Evolutionary conservation across 30 jellyfish, hydroid and myxozoan species (phyloP).

Genomic region (Rhopilema esculentum): DNA sequence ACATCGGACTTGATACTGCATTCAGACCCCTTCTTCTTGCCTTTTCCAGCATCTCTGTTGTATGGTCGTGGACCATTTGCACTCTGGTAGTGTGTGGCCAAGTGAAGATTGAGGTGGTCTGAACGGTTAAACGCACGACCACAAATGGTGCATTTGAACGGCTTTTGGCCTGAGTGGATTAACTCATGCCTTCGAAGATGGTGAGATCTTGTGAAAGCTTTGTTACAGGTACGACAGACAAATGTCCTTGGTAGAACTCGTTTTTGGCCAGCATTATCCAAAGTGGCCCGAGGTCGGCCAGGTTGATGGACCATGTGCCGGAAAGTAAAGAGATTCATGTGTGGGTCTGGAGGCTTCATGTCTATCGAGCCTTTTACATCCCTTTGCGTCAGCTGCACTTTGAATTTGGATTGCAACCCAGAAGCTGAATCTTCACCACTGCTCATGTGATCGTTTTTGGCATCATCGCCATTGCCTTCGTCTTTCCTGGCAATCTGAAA

Average conservation of each 20-base stretch:
- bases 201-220: constrained; percentile 70
- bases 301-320: constrained; percentile 69
- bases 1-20: neutral
- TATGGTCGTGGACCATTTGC: constrained; percentile 58
- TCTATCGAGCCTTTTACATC: constrained; percentile 28
- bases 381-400: constrained; percentile 37
- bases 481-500: constrained; percentile 47
- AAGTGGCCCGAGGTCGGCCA: constrained; percentile 22
- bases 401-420: constrained; percentile 47
- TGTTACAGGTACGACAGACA: constrained; percentile 72
- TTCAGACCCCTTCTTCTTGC: constrained; percentile 28
- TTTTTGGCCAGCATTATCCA: constrained; percentile 30
- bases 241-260: constrained; percentile 74
- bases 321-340: constrained; percentile 54
- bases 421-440: neutral
- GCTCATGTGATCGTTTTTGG: neutral
- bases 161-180: constrained; percentile 73
- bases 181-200: constrained; percentile 69
- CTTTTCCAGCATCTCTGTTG: constrained; percentile 39
- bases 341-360: constrained; percentile 46
- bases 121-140: constrained; percentile 78
- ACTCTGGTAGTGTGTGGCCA: constrained; percentile 73
- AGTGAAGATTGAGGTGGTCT: constrained; percentile 71
- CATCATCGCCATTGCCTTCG: constrained; percentile 16
- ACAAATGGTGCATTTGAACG: constrained; percentile 73